A percentile compares a stretch with the other conserved stretches of the same genome.
phyloP scores from a whole-genome alignment of 2,888 invertebrate genomes.

The Antheraea assamensis region DNA sequence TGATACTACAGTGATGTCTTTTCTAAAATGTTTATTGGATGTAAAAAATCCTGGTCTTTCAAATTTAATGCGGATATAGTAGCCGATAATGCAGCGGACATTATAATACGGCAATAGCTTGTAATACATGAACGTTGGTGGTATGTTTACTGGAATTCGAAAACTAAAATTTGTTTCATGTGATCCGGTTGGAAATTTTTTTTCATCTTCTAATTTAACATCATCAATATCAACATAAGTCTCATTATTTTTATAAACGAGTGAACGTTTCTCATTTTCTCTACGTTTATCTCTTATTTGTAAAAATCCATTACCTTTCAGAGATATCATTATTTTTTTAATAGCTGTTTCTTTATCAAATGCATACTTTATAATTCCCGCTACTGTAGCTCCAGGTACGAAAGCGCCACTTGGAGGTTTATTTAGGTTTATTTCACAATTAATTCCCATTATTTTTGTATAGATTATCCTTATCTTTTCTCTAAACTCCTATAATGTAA shows the following conservation, averaged over 20 bases:
- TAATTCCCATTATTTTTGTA: constrained; percentile 41
- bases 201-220: constrained; percentile 29
- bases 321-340: constrained; percentile 37
- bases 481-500: neutral
- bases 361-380: constrained; percentile 48
- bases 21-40: constrained; percentile 42
- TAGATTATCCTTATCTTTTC: neutral
- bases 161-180: constrained; percentile 44
- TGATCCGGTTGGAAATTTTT: constrained; percentile 30
- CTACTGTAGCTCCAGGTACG: constrained; percentile 39
- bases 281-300: constrained; percentile 23
- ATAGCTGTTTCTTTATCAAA: constrained; percentile 43
- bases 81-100: constrained; percentile 39
- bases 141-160: constrained; percentile 40
- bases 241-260: constrained; percentile 29
- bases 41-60: constrained; percentile 43
- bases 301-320: constrained; percentile 38
- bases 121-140: constrained; percentile 35
- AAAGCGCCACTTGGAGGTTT: constrained; percentile 42
- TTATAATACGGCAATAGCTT: constrained; percentile 24
- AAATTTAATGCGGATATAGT: constrained; percentile 50
- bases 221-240: constrained; percentile 35
- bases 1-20: constrained; percentile 42
- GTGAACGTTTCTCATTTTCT: neutral
- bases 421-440: constrained; percentile 46